Evolutionary conservation across 2,888 invertebrate species (phyloP).

Genomic region (Neoaliturus tenellus): DNA sequence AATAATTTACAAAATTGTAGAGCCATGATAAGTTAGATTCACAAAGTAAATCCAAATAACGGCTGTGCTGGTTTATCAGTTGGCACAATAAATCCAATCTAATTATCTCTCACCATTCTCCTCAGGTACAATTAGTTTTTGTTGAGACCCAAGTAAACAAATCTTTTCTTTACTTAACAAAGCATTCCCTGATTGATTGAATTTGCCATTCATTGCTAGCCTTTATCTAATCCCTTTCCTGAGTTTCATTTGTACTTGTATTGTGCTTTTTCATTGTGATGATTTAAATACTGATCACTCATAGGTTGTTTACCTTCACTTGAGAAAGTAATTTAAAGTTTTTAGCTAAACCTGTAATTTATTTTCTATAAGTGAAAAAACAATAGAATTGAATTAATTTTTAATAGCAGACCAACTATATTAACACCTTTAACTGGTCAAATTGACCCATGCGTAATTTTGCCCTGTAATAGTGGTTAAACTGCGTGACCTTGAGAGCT

Average conservation of each 20-base stretch:
- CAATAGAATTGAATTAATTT: too few relatives aligned
- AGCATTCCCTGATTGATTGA: constrained; percentile 22
- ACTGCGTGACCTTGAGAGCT: too few relatives aligned
- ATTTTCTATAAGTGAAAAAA: too few relatives aligned
- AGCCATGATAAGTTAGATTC: too few relatives aligned
- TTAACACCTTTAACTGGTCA: too few relatives aligned
- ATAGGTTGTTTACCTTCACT: neutral
- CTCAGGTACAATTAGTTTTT: constrained; percentile 37
- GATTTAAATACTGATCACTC: constrained; percentile 4
- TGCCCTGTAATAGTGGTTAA: too few relatives aligned
- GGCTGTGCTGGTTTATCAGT: neutral
- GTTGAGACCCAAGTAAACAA: constrained; percentile 13
- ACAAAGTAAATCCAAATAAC: neutral
- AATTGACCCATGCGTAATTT: too few relatives aligned
- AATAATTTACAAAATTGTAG: too few relatives aligned
- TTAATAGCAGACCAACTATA: too few relatives aligned
- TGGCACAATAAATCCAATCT: neutral
- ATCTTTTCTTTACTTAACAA: constrained; percentile 32
- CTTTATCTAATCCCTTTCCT: constrained; percentile 20
- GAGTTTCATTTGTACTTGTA: constrained; percentile 21
- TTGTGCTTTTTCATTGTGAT: constrained; percentile 22
- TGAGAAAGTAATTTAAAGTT: too few relatives aligned
- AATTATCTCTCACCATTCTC: constrained; percentile 18
- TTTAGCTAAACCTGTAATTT: too few relatives aligned
- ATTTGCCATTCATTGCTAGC: constrained; percentile 43